Percentiles rank a stretch among this genome's conserved stretches.
These are phyloP conservation scores for Anthopleura sola DNA, from an alignment of 64 coral and sea anemone species.

Conservation along the genomic window DNA sequence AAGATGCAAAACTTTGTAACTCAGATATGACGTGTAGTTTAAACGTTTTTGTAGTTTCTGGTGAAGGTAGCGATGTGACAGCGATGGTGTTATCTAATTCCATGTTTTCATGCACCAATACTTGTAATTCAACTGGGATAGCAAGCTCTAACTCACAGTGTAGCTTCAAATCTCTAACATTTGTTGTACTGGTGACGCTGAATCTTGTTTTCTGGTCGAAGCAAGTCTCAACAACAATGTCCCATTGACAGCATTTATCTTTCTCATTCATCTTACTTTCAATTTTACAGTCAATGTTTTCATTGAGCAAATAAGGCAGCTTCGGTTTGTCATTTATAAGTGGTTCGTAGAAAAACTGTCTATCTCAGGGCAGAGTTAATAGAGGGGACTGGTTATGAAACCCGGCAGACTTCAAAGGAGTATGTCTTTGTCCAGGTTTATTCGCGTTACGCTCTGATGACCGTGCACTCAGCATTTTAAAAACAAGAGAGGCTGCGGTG, in stretches of 20 bases:
- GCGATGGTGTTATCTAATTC: neutral
- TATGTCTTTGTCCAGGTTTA: too few species aligned
- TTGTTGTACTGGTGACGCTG: neutral
- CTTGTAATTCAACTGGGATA: neutral
- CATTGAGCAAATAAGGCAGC: too few species aligned
- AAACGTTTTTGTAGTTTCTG: neutral
- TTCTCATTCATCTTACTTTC: neutral
- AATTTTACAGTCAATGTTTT: neutral
- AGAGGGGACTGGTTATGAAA: too few species aligned
- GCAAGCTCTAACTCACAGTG: neutral
- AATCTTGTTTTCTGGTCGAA: neutral
- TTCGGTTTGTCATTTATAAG: too few species aligned
- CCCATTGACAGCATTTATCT: neutral
- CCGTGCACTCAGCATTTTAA: too few species aligned
- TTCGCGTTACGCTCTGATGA: too few species aligned
- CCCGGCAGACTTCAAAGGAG: too few species aligned
- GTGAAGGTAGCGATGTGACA: neutral
- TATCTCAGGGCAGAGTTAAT: too few species aligned
- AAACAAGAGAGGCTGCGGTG: too few species aligned
- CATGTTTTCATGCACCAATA: neutral
- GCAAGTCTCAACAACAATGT: neutral
- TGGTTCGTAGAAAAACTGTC: too few species aligned
- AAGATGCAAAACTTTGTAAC: constrained; percentile 32
- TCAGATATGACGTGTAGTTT: neutral
- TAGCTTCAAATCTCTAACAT: neutral